Evolutionary conservation across 2,113 vertebrate genomes (phyloP), one percentile per base, ranked within the genome.

Genomic region (Anarhynchus alexandrinus): DNA sequence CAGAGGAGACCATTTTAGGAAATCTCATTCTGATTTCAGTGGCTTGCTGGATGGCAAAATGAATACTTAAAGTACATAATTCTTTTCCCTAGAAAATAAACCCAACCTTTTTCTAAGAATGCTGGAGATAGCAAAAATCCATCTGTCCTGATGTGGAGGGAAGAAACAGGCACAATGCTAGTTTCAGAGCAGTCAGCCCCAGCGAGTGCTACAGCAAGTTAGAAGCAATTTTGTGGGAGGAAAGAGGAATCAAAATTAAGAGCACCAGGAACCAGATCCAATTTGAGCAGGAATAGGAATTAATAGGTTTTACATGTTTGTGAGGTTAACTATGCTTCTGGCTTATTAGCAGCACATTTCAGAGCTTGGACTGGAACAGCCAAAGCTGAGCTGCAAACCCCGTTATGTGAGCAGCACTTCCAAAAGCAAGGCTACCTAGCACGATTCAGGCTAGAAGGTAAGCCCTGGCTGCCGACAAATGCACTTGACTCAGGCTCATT

Each of bases 21-120:
- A 96, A 72, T 45, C 22, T 83, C 58, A 38, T 84, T 95, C 58
- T 52, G 7, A 64, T 74, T 87, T 79, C 47, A 89, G 52, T 65
- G 51, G 13, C 21, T 69, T 47, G 19, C 17, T 51, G 38, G 17
- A 49, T 90, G 47, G 47, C 14, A 83, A 92, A 86, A 71, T 6
- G 5, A 80, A 10, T 62, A 79, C 23, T 86, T 85, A 43, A 86
- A 91, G 34, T 36, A 80, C 3, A 3, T 17, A 43, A 90, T 70
- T 57, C 3, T 79, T 62, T 87, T 89, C 40, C 5, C 30, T 61
- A 82, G 49, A 54, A 83, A 45, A 77, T 22, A 38, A 67, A 45
- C 49, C 45, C n/a, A 88, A 38, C 4, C 4, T 79, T 79, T 73
- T n/a, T 20, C 55, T 54, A 55, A 45, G 47, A 82, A 77, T 52